These are phyloP conservation scores for Hipposideros larvatus DNA, from an alignment of 2,797 vertebrate species.

Conservation along the genomic window DNA sequence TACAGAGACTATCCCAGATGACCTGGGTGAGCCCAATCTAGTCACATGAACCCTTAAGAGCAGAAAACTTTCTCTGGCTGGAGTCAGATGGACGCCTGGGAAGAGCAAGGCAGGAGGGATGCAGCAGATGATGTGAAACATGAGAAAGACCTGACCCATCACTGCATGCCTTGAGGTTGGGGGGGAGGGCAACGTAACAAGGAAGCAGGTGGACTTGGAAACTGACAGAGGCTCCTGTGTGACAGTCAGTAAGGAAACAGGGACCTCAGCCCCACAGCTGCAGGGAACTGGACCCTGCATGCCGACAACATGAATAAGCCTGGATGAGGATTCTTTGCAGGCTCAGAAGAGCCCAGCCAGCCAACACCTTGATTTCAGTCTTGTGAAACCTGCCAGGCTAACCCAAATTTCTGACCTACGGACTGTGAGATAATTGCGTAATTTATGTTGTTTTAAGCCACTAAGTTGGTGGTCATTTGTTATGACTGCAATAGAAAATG, in stretches of 20 bases:
- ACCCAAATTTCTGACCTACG: background rate
- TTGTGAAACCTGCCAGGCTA: background rate
- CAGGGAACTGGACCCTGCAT: background rate
- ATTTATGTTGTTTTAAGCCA: background rate
- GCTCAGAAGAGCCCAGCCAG: background rate
- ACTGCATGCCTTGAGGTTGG: background rate
- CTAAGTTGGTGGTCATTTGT: background rate
- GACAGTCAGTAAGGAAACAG: background rate
- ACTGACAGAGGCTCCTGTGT: background rate
- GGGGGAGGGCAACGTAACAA: background rate
- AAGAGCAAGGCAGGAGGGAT: background rate
- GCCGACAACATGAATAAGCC: background rate
- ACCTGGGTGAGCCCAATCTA: background rate
- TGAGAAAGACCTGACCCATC: background rate
- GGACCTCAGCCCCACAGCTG: background rate
- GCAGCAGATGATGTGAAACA: background rate
- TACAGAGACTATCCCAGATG: background rate
- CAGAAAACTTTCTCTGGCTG: background rate
- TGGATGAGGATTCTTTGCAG: background rate
- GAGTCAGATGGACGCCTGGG: background rate
- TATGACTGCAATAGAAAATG: background rate
- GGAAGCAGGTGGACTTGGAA: background rate
- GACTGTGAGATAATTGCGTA: background rate
- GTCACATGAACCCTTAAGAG: background rate
- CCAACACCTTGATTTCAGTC: background rate